Conservation (phyloP, 2,888 invertebrate species). For the Adelphocoris suturalis region DNA sequence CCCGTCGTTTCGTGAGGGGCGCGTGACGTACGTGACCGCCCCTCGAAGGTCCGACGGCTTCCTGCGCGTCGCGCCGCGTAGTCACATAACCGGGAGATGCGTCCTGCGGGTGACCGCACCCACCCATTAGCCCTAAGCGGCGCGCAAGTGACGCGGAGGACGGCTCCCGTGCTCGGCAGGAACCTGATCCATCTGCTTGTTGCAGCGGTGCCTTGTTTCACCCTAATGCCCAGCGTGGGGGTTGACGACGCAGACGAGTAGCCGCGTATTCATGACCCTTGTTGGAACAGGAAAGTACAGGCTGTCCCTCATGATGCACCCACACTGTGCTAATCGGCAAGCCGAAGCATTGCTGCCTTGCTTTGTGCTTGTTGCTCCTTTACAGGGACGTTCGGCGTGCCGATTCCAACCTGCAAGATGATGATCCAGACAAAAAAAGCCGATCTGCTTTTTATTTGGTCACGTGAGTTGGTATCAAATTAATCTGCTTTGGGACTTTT, state of each 20-base stretch:
- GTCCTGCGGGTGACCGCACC: neutral
- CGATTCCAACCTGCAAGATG: too few relatives aligned
- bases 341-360: too few relatives aligned
- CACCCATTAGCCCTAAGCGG: neutral
- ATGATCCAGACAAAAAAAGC: too few relatives aligned
- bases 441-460: too few relatives aligned
- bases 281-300: neutral
- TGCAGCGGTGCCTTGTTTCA: neutral
- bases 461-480: too few relatives aligned
- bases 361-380: too few relatives aligned
- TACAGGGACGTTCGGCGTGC: too few relatives aligned
- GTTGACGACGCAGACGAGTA: neutral
- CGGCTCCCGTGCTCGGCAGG: neutral
- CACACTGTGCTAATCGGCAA: too few relatives aligned
- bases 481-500: too few relatives aligned
- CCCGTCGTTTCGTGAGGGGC: neutral
- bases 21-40: constrained; percentile 54
- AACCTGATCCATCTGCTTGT: constrained; percentile 32
- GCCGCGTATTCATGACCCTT: neutral
- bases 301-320: neutral
- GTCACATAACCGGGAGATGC: neutral
- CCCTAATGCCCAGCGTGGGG: neutral
- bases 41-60: neutral
- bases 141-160: too few relatives aligned
- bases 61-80: neutral